Base-by-base conservation (phyloP, 2,888 invertebrate genomes). In the Arrhopalites spinosus region DNA sequence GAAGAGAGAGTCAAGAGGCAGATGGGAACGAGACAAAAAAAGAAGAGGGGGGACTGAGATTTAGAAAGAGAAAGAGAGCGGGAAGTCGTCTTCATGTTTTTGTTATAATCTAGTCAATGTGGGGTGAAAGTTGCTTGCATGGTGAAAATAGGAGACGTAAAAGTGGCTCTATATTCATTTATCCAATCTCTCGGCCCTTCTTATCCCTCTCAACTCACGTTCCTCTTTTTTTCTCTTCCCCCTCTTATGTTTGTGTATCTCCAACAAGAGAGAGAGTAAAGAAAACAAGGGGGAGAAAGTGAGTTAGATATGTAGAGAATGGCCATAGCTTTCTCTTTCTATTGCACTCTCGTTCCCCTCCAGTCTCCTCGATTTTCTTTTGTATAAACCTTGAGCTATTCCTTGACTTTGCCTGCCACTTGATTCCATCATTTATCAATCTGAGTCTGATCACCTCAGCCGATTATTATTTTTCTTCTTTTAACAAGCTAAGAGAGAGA, bases 371-470 rank as follows among this genome's bases (percentile, higher is more conserved):
- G n/a, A n/a, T 36, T 36, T 36, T 36, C 5, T 11, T 36, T 3
- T 36, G 5, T 36, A 11, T 36, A 36, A 36, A 36, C 3, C 36
- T 36, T 36, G 36, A 36, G 36, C 36, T 36, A 36, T 36, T 3
- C 11, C 36, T 36, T 36, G 23, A n/a, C 45, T 23, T 7, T 23
- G 2, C 3, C 36, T 64, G 36, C 64, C 36, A 29, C 63, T 63
- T 29, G 27, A 63, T 27, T 63, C n/a, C 17, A 66, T 66, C 66
- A 66, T 66, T 66, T 66, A 66, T 66, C 45, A 64, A 45, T 66
- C 66, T 45, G 17, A 43, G 66, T 66, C 66, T 66, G 66, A 66
- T 66, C 66, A 66, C 66, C 66, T 66, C 66, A 11, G 23, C 66
- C 66, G 66, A 66, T 66, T 66, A 23, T 36, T 66, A 17, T 43